Evolutionary conservation across 2,113 vertebrate species (phyloP).

Genomic region (Oceanodroma tethys): DNA sequence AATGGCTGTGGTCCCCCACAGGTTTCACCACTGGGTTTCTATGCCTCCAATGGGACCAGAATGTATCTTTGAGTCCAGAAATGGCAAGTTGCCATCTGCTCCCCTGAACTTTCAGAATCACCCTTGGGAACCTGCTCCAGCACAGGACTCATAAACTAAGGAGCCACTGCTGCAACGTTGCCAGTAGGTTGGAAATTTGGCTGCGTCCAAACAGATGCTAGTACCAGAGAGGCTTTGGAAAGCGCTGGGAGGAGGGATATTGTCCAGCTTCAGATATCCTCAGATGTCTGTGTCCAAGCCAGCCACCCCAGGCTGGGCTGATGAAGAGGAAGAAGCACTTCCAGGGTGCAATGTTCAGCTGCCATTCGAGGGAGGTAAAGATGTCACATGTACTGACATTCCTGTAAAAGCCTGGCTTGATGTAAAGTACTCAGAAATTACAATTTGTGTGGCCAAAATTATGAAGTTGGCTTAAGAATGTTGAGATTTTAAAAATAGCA

Average conservation of each 20-base stretch:
- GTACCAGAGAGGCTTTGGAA: not conserved
- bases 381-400: not conserved
- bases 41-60: not conserved
- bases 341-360: not conserved
- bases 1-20: not conserved
- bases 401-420: not conserved
- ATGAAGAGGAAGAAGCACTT: not conserved
- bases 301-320: not conserved
- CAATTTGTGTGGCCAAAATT: not conserved
- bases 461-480: not conserved
- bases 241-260: not conserved
- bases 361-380: not conserved
- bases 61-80: not conserved
- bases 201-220: not conserved
- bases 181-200: not conserved
- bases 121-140: not conserved
- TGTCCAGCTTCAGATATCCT: not conserved
- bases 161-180: fast-evolving
- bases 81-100: not conserved
- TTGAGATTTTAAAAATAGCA: not conserved
- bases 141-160: not conserved
- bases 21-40: not conserved
- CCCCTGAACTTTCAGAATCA: not conserved
- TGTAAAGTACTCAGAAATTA: not conserved
- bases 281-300: not conserved